A percentile compares a stretch with the other conserved stretches of the same genome.
These are phyloP conservation scores for Myathropa florea DNA, from an alignment of 2,888 invertebrate genomes.

Conservation along the genomic window DNA sequence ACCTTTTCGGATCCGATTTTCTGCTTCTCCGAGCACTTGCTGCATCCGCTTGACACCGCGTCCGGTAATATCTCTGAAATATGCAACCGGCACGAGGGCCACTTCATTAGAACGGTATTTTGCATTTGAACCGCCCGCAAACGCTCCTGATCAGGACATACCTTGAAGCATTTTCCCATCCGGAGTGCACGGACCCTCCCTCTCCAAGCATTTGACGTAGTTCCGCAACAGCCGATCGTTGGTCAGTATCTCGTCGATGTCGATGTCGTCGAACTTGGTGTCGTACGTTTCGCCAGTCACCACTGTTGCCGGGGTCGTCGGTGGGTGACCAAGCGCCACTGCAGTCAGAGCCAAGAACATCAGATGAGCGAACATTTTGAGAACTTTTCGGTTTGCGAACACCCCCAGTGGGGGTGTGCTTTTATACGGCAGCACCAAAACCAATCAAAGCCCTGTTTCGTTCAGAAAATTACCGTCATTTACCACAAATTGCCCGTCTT, in stretches of 20 bases:
- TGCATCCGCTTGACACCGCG: conserved; percentile 86
- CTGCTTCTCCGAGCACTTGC: conserved; percentile 86
- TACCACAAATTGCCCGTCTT: neutral
- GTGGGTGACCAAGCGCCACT: conserved; percentile 33
- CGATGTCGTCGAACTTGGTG: conserved; percentile 86
- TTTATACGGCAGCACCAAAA: conserved; percentile 18
- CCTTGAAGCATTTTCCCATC: conserved; percentile 88
- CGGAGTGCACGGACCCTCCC: conserved; percentile 84
- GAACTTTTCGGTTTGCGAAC: neutral
- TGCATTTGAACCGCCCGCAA: neutral
- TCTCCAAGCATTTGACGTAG: conserved; percentile 86
- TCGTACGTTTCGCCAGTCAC: conserved; percentile 81
- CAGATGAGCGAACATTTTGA: conserved; percentile 33
- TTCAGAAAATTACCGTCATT: conserved; percentile 42
- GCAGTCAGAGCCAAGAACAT: neutral
- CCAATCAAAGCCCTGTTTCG: neutral
- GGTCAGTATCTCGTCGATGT: conserved; percentile 85
- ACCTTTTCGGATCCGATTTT: conserved; percentile 85
- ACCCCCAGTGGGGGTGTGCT: neutral
- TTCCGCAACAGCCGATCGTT: conserved; percentile 85
- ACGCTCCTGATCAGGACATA: conserved; percentile 74
- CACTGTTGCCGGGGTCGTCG: conserved; percentile 71
- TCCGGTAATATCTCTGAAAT: conserved; percentile 86
- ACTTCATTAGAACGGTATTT: conserved; percentile 68
- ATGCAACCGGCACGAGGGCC: conserved; percentile 12